Percentiles rank a stretch among this genome's conserved stretches.
These are phyloP conservation scores for Lycocerus yunnanus DNA, from an alignment of 2,888 invertebrate genomes.

Conservation along the genomic window DNA sequence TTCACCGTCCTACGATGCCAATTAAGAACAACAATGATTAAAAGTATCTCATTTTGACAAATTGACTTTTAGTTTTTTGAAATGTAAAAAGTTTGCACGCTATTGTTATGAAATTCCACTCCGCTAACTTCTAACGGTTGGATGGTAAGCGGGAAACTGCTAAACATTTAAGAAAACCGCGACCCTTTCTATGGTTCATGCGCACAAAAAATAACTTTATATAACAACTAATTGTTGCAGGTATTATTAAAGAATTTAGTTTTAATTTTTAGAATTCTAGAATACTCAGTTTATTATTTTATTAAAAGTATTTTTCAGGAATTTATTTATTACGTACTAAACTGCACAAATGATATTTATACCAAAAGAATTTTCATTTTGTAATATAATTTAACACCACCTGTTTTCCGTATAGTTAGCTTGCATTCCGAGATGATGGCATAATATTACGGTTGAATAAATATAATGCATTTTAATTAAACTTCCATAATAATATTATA, in stretches of 20 bases:
- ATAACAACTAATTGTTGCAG: neutral
- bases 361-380: neutral
- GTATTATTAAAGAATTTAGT: neutral
- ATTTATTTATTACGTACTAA: neutral
- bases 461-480: neutral
- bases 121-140: slow-evolving; percentile 16
- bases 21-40: neutral
- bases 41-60: neutral
- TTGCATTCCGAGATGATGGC: neutral
- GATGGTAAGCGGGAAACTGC: slow-evolving; percentile 33
- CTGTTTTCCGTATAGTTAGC: neutral
- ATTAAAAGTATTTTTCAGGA: neutral
- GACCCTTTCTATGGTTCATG: slow-evolving; percentile 19
- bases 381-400: neutral
- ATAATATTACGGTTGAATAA: neutral
- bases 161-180: slow-evolving; percentile 22
- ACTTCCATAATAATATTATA: neutral
- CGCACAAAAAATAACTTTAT: slow-evolving; percentile 10
- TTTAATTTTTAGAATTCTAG: neutral
- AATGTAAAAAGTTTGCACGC: neutral
- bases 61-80: neutral
- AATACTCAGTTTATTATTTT: neutral
- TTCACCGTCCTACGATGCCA: neutral
- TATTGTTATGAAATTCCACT: slow-evolving; percentile 6
- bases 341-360: neutral